Evolutionary conservation across 2,888 invertebrate genomes (phyloP).

Genomic region (Podotricha telesiphe): DNA sequence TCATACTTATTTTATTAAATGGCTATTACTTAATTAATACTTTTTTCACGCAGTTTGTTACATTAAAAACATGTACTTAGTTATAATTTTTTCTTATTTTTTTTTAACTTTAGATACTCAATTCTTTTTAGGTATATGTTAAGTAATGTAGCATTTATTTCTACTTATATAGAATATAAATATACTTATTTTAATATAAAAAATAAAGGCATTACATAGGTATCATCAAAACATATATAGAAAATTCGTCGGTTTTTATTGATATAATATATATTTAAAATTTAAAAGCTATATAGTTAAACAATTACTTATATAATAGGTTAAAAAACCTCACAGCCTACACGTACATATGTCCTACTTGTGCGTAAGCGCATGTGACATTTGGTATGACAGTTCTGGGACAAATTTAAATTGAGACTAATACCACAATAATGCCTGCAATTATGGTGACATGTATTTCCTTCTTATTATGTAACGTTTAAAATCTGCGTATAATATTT

Average conservation of each 20-base stretch:
- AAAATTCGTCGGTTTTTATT: not conserved
- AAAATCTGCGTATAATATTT: slow-evolving; percentile 1
- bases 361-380: slow-evolving; percentile 32
- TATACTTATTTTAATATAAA: too few species aligned
- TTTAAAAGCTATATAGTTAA: not conserved
- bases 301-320: not conserved
- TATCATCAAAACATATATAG: not conserved
- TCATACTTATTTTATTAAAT: not conserved
- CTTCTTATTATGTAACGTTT: slow-evolving; percentile 21
- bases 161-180: too few species aligned
- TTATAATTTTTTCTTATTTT: too few species aligned
- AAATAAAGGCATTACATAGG: too few species aligned
- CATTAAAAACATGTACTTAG: not conserved
- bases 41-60: not conserved
- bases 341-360: slow-evolving; percentile 9
- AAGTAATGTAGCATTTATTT: too few species aligned
- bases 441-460: slow-evolving; percentile 32
- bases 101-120: too few species aligned
- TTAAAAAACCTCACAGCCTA: not conserved
- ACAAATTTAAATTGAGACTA: slow-evolving; percentile 30
- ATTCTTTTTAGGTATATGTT: too few species aligned
- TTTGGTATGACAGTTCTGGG: slow-evolving; percentile 37
- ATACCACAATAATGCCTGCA: slow-evolving; percentile 32
- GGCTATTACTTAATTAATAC: too few species aligned
- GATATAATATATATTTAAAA: not conserved